Base-by-base conservation (phyloP, 2,888 invertebrate species). In the Thera britannica region DNA sequence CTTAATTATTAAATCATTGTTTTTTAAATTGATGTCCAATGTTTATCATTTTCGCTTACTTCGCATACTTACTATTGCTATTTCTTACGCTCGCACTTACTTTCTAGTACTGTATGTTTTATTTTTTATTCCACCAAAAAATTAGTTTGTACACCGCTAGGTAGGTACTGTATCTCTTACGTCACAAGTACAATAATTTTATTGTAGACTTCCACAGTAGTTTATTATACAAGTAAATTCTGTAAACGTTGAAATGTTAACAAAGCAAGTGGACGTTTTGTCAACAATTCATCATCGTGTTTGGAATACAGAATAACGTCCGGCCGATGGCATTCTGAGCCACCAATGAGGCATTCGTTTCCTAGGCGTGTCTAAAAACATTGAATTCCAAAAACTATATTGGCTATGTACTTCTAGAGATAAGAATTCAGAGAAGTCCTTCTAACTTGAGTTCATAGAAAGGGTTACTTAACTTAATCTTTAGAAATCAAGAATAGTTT, bases 281-380 rank as follows among this genome's bases (percentile, higher is more conserved):
- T 85, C 86, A 86, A 87, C 84, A 84, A 79, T 73, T 72, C 72
- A 65, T 72, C 71, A 65, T 69, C 81, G 79, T 71, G 81, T 69
- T 68, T 68, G 58, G 86, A 86, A 85, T 87, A 82, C 78, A 79
- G 76, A 81, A 86, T 77, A 79, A 83, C 82, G 79, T 85, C 83
- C 85, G 83, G 77, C 82, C 84, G 82, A 76, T 74, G 65, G 71
- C 54, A 72, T 71, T 72, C 73, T 70, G 54, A 68, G 64, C 60
- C 58, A 65, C 64, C 65, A 68, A 73, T 70, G 68, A 62, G 70
- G 71, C 70, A 73, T 74, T 72, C 66, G 70, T 68, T 67, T 62
- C 60, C 65, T 58, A 63, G 44, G 64, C 49, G 41, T 57, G 51
- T 61, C 60, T 41, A 41, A 41, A 41, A 41, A 7, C 41, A 41